Evolutionary conservation across 2,113 vertebrate genomes (phyloP).

Genomic region (Esox niger): DNA sequence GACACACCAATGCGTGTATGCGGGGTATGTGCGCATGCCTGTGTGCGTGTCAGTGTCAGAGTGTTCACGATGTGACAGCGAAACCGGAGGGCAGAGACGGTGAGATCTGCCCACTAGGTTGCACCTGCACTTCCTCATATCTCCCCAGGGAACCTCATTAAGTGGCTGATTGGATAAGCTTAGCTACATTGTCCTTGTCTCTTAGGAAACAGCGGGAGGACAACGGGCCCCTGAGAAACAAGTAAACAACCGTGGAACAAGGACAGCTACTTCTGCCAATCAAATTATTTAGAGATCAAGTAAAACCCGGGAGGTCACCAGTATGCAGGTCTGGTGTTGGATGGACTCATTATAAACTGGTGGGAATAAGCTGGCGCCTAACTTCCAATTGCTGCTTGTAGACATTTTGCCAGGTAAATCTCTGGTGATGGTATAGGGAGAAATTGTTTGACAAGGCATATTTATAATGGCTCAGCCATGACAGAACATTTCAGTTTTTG

Average conservation of each 20-base stretch:
- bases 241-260: not conserved
- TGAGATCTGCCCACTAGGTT: too few relatives aligned
- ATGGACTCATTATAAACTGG: not conserved
- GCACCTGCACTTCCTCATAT: not conserved
- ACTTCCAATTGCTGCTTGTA: not conserved
- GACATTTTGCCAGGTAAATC: not conserved
- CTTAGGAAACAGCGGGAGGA: constrained; percentile 11
- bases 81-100: too few relatives aligned
- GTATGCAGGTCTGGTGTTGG: too few relatives aligned
- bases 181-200: not conserved
- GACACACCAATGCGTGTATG: too few relatives aligned
- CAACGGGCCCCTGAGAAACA: constrained; percentile 5
- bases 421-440: too few relatives aligned
- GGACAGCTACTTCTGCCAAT: not conserved
- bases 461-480: too few relatives aligned
- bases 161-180: constrained; percentile 5
- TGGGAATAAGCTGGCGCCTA: not conserved
- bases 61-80: too few relatives aligned
- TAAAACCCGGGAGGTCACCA: too few relatives aligned
- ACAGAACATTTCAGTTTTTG: too few relatives aligned
- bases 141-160: constrained; percentile 6
- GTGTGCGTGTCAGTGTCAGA: not conserved
- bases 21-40: not conserved
- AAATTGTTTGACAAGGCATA: too few relatives aligned
- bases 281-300: not conserved